Evolutionary conservation across 2,797 vertebrate species (phyloP).

Genomic region (Cygnus olor): DNA sequence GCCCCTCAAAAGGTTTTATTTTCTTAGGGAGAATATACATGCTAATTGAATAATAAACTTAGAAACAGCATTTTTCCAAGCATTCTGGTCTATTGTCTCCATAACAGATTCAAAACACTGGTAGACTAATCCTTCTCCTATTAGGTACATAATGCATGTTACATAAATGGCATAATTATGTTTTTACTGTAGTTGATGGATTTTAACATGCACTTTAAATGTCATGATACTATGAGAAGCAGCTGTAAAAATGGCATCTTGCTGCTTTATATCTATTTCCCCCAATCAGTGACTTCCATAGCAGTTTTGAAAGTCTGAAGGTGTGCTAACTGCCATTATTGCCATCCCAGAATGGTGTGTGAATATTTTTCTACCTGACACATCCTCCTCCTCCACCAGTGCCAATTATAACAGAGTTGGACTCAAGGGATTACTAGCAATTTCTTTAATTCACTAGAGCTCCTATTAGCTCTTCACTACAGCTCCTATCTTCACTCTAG

Average conservation of each 20-base stretch:
- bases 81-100: neutral
- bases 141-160: neutral
- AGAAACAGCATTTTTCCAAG: neutral
- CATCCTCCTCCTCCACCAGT: neutral
- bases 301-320: neutral
- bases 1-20: slow-evolving; percentile 12
- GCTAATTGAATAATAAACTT: slow-evolving; percentile 52
- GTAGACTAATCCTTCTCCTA: slow-evolving; percentile 1
- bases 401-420: neutral
- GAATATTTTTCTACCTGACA: neutral
- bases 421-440: neutral
- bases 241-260: slow-evolving; percentile 19
- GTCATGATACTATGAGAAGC: slow-evolving; percentile 11
- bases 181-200: slow-evolving; percentile 13
- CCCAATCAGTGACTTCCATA: neutral
- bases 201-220: slow-evolving; percentile 50
- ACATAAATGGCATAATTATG: slow-evolving; percentile 3
- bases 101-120: slow-evolving; percentile 19
- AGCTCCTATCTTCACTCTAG: no score
- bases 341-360: neutral
- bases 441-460: neutral
- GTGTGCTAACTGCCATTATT: neutral
- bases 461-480: neutral
- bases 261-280: neutral
- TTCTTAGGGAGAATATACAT: neutral